Evolutionary conservation across 2,888 invertebrate genomes (phyloP).

Genomic region (Matsumyia berberina): DNA sequence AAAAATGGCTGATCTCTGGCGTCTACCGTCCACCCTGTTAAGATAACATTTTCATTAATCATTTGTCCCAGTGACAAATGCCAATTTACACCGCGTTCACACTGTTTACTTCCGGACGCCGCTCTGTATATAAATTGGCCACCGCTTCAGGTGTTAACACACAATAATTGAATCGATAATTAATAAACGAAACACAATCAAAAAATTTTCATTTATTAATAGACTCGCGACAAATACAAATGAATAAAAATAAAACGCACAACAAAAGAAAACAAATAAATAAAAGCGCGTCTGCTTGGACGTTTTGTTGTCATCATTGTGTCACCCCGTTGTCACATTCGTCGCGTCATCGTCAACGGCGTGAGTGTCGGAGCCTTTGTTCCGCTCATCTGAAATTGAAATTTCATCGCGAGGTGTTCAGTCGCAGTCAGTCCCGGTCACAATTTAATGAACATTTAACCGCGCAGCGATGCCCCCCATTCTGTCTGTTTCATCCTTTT

Average conservation of each 20-base stretch:
- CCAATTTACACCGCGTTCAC: conserved; percentile 18
- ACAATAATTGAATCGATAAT: conserved; percentile 74
- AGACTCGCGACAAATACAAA: conserved; percentile 42
- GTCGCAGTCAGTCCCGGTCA: conserved; percentile 33
- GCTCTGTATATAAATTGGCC: conserved; percentile 61
- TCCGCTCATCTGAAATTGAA: conserved; percentile 68
- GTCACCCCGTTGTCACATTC: conserved; percentile 28
- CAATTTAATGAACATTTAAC: conserved; percentile 67
- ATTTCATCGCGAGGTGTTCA: conserved; percentile 61
- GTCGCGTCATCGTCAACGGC: conserved; percentile 10
- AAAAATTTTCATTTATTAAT: conserved; percentile 71
- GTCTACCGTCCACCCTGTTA: too few relatives aligned
- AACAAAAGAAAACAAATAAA: conserved; percentile 1
- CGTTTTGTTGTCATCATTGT: conserved; percentile 41
- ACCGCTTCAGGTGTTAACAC: conserved; percentile 52
- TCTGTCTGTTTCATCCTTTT: conserved; percentile 10
- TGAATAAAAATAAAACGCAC: too few relatives aligned
- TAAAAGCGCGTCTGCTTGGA: conserved; percentile 23
- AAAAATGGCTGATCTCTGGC: too few relatives aligned
- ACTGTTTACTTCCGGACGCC: conserved; percentile 24
- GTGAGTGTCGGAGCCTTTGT: conserved; percentile 54
- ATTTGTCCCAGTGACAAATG: neutral
- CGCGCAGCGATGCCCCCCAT: conserved; percentile 49
- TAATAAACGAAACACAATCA: conserved; percentile 71
- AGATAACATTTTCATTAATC: too few relatives aligned